These are phyloP conservation scores for Microctonus aethiopoides DNA, from an alignment of 2,888 invertebrate genomes.

Conservation along the genomic window DNA sequence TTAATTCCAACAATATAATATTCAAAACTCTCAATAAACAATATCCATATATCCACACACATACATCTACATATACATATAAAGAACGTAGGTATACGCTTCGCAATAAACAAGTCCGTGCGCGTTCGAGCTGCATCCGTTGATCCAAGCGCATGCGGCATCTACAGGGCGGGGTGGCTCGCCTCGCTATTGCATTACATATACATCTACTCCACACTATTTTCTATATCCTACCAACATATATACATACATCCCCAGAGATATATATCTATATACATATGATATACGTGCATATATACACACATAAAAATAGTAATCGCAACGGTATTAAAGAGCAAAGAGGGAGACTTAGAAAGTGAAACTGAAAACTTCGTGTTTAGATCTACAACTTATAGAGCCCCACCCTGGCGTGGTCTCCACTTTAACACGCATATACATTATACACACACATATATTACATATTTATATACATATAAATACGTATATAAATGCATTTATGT, in stretches of 20 bases:
- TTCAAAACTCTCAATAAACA: too few relatives aligned
- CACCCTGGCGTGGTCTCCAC: constrained; percentile 64
- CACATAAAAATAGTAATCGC: not conserved
- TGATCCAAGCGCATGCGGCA: constrained; percentile 43
- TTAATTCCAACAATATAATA: too few relatives aligned
- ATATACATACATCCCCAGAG: too few relatives aligned
- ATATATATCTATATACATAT: constrained; percentile 2
- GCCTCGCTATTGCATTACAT: constrained; percentile 37
- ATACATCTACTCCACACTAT: constrained; percentile 21
- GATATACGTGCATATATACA: not conserved
- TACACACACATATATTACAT: not conserved
- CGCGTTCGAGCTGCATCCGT: constrained; percentile 42
- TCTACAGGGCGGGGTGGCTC: constrained; percentile 47
- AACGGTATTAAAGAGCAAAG: constrained; percentile 40
- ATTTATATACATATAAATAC: not conserved
- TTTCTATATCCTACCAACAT: too few relatives aligned
- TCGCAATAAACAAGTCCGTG: too few relatives aligned
- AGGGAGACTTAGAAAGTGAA: constrained; percentile 66
- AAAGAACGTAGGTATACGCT: too few relatives aligned
- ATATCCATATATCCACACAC: too few relatives aligned
- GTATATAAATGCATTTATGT: constrained; percentile 15
- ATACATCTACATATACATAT: too few relatives aligned
- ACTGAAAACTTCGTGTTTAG: constrained; percentile 65
- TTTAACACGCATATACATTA: constrained; percentile 38
- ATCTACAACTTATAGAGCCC: constrained; percentile 60